Conservation (phyloP, 2,797 vertebrate genomes). For the Sparus aurata region DNA sequence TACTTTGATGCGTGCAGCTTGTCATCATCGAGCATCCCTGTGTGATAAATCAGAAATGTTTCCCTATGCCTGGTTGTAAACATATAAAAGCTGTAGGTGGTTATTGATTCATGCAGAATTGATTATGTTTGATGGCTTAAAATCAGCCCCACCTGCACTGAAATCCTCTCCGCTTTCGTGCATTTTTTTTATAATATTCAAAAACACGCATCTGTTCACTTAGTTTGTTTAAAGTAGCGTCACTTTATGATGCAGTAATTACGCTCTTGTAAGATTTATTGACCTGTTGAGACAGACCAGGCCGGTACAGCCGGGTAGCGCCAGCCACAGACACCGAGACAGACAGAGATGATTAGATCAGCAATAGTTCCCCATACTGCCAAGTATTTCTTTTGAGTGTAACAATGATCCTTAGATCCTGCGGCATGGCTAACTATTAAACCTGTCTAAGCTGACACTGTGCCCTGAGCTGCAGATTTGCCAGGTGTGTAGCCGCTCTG, state of each 20-base stretch:
- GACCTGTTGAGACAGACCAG: slow-evolving; percentile 56
- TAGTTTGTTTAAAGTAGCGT: slow-evolving; percentile 50
- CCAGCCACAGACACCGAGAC: slow-evolving; percentile 47
- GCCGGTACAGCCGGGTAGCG: slow-evolving; percentile 31
- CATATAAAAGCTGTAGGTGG: background rate
- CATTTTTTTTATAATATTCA: slow-evolving; percentile 16
- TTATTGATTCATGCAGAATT: slow-evolving; percentile 12
- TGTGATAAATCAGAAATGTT: slow-evolving; percentile 56
- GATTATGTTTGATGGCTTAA: background rate
- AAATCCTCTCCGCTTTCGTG: background rate
- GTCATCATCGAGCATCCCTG: slow-evolving; percentile 56
- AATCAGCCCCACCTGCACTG: background rate
- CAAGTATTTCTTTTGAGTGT: slow-evolving; percentile 61
- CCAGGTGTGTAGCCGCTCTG: slow-evolving; percentile 56
- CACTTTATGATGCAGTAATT: slow-evolving; percentile 53
- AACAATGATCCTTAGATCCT: slow-evolving; percentile 65
- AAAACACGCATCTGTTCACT: slow-evolving; percentile 27
- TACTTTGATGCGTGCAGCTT: slow-evolving; percentile 72
- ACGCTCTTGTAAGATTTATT: slow-evolving; percentile 58
- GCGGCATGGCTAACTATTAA: slow-evolving; percentile 68
- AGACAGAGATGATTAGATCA: slow-evolving; percentile 71
- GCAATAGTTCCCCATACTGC: slow-evolving; percentile 40
- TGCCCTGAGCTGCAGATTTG: slow-evolving; percentile 76
- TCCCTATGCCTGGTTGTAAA: slow-evolving; percentile 38
- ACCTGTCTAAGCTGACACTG: slow-evolving; percentile 80